Conservation (phyloP, 1,140 invertebrate species). For the Olivierus martensii region DNA sequence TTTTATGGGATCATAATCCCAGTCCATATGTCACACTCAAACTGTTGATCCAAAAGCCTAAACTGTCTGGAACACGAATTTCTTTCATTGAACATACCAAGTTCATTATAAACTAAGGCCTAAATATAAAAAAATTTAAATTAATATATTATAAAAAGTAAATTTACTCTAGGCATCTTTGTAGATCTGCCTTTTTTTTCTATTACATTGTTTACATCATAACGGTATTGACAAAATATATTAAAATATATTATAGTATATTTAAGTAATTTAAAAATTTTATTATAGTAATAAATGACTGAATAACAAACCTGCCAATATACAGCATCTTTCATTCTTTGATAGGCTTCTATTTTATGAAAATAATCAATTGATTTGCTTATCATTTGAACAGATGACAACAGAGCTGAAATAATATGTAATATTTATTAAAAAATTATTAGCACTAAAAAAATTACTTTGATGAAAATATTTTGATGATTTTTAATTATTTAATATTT, state of each 20-base stretch:
- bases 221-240: too few species aligned
- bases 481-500: too few species aligned
- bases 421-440: too few species aligned
- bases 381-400: slow-evolving; percentile 46
- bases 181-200: too few species aligned
- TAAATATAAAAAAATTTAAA: slow-evolving; percentile 1
- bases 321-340: slow-evolving; percentile 51
- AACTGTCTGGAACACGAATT: slow-evolving; percentile 2
- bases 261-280: too few species aligned
- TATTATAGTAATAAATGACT: background rate
- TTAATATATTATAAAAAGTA: background rate
- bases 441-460: too few species aligned
- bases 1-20: too few species aligned
- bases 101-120: slow-evolving; percentile 6
- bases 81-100: slow-evolving; percentile 5
- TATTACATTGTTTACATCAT: too few species aligned
- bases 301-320: slow-evolving; percentile 43
- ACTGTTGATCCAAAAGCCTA: background rate
- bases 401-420: slow-evolving; percentile 32
- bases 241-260: too few species aligned
- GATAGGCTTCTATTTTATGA: slow-evolving; percentile 52
- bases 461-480: too few species aligned
- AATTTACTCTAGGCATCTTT: too few species aligned
- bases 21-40: too few species aligned
- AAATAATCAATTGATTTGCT: slow-evolving; percentile 50